Conservation (phyloP, 2,888 invertebrate genomes). For the Nemoura dubitans region DNA sequence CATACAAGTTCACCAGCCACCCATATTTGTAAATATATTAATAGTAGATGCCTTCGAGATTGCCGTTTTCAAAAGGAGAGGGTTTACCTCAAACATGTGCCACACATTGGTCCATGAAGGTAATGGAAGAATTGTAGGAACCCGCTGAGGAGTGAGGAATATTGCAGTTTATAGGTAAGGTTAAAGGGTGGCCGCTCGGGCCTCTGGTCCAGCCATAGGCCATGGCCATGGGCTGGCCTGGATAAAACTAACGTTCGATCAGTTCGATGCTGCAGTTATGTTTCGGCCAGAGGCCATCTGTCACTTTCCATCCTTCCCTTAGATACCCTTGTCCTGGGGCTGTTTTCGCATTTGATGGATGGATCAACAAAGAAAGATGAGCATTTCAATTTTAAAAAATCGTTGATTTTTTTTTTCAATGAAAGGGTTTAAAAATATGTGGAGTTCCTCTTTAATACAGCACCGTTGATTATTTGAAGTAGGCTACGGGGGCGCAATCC, state of each 20-base stretch:
- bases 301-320: not conserved
- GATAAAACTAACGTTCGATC: not conserved
- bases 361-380: conserved; percentile 42
- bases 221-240: no score
- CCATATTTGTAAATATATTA: conserved; percentile 12
- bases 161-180: no score
- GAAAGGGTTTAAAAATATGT: conserved; percentile 39
- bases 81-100: not conserved
- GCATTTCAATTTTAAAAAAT: conserved; percentile 40
- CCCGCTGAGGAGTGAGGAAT: not conserved
- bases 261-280: not conserved
- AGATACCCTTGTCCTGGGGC: not conserved
- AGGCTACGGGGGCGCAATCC: conserved; percentile 34
- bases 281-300: not conserved
- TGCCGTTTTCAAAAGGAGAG: not conserved
- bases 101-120: not conserved
- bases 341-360: conserved; percentile 37
- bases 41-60: not conserved
- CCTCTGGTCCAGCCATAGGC: no score
- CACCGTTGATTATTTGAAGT: conserved; percentile 26
- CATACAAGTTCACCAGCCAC: not conserved
- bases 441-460: conserved; percentile 42
- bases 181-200: no score
- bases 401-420: conserved; percentile 35
- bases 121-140: no score